A percentile compares a stretch with the other conserved stretches of the same genome.
phyloP scores from a whole-genome alignment of 2,797 vertebrate genomes.

The Pampus argenteus region DNA sequence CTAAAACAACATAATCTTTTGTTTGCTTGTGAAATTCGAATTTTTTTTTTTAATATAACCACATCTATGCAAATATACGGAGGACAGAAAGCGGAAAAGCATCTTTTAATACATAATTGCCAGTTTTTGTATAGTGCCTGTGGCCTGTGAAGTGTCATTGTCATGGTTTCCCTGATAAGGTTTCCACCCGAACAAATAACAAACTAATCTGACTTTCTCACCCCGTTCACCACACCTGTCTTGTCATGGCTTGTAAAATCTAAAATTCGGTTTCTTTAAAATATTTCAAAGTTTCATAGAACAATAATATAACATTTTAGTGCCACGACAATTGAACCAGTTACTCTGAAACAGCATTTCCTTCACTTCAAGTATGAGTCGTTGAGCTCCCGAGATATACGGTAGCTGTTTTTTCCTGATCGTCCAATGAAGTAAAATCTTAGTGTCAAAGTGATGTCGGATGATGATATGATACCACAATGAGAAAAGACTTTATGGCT shows the following conservation, averaged over 20 bases:
- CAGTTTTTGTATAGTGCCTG: too few relatives aligned
- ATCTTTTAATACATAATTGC: too few relatives aligned
- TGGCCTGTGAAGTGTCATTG: too few relatives aligned
- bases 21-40: constrained; percentile 12
- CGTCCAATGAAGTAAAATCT: constrained; percentile 55
- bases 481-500: constrained; percentile 56
- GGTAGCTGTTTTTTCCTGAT: constrained; percentile 29
- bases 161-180: too few relatives aligned
- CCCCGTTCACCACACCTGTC: too few relatives aligned
- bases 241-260: too few relatives aligned
- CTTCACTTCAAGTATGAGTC: constrained; percentile 66
- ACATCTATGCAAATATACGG: too few relatives aligned
- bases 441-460: constrained; percentile 41
- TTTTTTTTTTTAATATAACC: constrained; percentile 8
- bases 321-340: constrained; percentile 29
- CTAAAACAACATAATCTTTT: not conserved
- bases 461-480: constrained; percentile 49
- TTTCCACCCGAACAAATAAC: too few relatives aligned
- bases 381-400: constrained; percentile 46
- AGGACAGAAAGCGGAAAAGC: too few relatives aligned
- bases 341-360: constrained; percentile 18
- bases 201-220: too few relatives aligned
- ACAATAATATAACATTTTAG: constrained; percentile 23
- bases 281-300: constrained; percentile 14
- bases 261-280: too few relatives aligned